Percentiles rank a stretch among this genome's conserved stretches.
Evolutionary conservation across 2,888 invertebrate species (phyloP).

Genomic region (Bibio marci): DNA sequence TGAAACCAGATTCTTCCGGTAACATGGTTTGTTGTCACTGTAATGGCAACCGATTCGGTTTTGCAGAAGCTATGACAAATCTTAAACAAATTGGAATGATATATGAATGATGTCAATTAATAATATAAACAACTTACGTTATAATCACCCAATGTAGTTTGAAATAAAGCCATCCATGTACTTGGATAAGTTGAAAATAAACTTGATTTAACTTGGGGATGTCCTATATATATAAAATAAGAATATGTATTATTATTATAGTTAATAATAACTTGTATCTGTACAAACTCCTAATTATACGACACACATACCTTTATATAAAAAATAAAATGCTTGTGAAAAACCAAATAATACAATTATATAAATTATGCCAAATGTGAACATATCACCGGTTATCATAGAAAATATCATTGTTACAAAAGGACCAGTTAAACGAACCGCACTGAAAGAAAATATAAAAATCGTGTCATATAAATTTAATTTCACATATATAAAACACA

Average conservation of each 20-base stretch:
- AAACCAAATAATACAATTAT: slow-evolving; percentile 88
- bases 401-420: slow-evolving; percentile 99
- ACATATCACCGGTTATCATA: slow-evolving; percentile 98
- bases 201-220: slow-evolving; percentile 62
- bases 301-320: slow-evolving; percentile 56
- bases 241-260: slow-evolving; percentile 9
- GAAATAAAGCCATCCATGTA: slow-evolving; percentile 96
- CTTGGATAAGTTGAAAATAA: slow-evolving; percentile 71
- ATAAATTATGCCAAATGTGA: slow-evolving; percentile 96
- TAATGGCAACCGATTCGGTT: too few species aligned
- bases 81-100: too few species aligned
- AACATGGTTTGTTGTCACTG: too few species aligned
- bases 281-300: neutral
- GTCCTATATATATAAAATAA: slow-evolving; percentile 33
- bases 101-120: too few species aligned
- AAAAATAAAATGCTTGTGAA: slow-evolving; percentile 87
- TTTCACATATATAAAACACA: slow-evolving; percentile 12
- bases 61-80: too few species aligned
- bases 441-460: slow-evolving; percentile 37
- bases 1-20: too few species aligned
- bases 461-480: slow-evolving; percentile 1
- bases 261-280: neutral
- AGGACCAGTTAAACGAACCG: slow-evolving; percentile 87
- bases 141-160: slow-evolving; percentile 94
- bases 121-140: slow-evolving; percentile 82